Evolutionary conservation across 2,113 vertebrate species (phyloP).

Genomic region (Coracopsis vasa): DNA sequence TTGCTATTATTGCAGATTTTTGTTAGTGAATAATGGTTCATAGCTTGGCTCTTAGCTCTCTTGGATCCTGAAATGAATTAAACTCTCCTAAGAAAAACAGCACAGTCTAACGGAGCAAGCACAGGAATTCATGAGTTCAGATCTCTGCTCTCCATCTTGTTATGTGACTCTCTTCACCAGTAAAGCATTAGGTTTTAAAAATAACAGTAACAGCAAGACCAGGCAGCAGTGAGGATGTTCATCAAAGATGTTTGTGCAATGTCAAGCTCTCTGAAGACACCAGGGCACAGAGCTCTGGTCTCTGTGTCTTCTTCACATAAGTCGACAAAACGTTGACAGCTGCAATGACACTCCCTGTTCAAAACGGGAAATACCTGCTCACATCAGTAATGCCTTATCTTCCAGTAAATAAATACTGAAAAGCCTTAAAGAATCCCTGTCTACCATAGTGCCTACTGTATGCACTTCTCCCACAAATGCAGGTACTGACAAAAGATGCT

Average conservation of each 20-base stretch:
- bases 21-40: constrained; percentile 54
- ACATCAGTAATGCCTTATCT: not conserved
- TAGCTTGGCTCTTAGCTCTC: constrained; percentile 28
- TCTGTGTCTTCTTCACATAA: not conserved
- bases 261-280: not conserved
- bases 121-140: not conserved
- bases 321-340: not conserved
- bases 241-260: not conserved
- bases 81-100: constrained; percentile 9
- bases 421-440: not conserved
- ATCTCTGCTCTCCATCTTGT: not conserved
- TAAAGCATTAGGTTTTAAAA: not conserved
- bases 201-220: not conserved
- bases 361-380: not conserved
- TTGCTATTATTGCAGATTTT: constrained; percentile 54
- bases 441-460: not conserved
- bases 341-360: not conserved
- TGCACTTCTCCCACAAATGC: not conserved
- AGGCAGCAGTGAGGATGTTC: not conserved
- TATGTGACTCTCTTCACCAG: not conserved
- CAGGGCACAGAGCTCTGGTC: not conserved
- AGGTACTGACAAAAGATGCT: not conserved
- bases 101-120: not conserved
- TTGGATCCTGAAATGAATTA: constrained; percentile 24
- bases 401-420: not conserved